These are phyloP conservation scores for Anarhynchus alexandrinus DNA, from an alignment of 2,113 vertebrate genomes.

Conservation along the genomic window DNA sequence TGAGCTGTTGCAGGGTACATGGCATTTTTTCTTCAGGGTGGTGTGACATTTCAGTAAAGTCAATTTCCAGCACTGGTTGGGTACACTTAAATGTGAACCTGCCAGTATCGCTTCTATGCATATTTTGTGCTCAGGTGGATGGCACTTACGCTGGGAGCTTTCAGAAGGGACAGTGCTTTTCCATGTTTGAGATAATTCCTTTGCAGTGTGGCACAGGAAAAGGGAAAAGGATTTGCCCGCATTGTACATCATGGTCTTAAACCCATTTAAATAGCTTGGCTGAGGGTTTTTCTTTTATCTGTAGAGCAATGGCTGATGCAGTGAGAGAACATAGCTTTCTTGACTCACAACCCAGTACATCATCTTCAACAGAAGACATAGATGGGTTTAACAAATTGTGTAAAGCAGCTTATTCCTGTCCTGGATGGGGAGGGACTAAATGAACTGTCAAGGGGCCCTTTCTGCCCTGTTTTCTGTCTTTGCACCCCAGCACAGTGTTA, in stretches of 20 bases:
- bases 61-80: background rate
- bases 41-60: background rate
- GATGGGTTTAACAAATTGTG: background rate
- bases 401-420: background rate
- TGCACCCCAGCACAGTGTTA: background rate
- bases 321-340: background rate
- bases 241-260: background rate
- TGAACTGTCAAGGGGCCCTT: background rate
- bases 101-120: rapidly evolving
- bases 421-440: background rate
- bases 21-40: background rate
- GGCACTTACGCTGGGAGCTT: background rate
- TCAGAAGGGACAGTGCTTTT: background rate
- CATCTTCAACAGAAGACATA: background rate
- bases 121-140: background rate
- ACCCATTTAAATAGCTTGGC: background rate
- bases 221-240: background rate
- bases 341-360: background rate
- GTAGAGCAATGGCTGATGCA: background rate
- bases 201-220: background rate
- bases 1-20: background rate
- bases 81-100: background rate
- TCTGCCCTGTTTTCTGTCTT: background rate
- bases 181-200: background rate
- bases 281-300: background rate